Percentiles rank a stretch among this genome's conserved stretches.
Evolutionary conservation across 2,113 vertebrate species (phyloP).

Genomic region (Cheirogaleus medius): DNA sequence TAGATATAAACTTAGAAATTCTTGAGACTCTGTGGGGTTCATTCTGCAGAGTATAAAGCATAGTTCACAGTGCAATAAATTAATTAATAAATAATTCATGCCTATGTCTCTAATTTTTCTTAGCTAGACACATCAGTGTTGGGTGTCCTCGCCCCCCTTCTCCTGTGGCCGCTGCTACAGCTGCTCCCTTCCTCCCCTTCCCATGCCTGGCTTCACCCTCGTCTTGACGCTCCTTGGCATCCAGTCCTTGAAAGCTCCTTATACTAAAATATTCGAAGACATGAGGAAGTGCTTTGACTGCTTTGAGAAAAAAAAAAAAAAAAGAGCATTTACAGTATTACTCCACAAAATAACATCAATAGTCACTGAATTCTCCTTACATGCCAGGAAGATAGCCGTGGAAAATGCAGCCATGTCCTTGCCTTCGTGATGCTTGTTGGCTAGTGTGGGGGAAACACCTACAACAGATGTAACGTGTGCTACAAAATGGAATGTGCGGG

Average conservation of each 20-base stretch:
- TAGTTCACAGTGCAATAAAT: background rate
- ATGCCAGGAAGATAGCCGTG: background rate
- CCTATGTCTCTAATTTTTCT: background rate
- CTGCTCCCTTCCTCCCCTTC: background rate
- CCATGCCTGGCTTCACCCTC: background rate
- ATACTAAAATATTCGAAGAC: background rate
- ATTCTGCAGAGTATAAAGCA: background rate
- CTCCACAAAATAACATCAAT: background rate
- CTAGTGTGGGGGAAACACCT: background rate
- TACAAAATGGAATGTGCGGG: background rate
- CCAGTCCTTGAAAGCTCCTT: background rate
- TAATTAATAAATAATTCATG: background rate
- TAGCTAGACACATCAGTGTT: background rate
- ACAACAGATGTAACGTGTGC: background rate
- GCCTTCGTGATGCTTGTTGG: background rate
- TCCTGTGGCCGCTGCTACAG: fast-evolving
- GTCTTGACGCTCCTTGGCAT: background rate
- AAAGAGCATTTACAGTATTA: background rate
- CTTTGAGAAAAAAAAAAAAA: background rate
- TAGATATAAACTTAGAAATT: background rate
- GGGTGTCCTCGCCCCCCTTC: fast-evolving
- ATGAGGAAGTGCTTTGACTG: background rate
- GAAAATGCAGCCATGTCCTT: background rate
- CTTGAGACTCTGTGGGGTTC: background rate
- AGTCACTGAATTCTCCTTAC: background rate